These are phyloP conservation scores for Conopomorpha cramerella DNA, from an alignment of 1,140 invertebrate species.

Conservation along the genomic window DNA sequence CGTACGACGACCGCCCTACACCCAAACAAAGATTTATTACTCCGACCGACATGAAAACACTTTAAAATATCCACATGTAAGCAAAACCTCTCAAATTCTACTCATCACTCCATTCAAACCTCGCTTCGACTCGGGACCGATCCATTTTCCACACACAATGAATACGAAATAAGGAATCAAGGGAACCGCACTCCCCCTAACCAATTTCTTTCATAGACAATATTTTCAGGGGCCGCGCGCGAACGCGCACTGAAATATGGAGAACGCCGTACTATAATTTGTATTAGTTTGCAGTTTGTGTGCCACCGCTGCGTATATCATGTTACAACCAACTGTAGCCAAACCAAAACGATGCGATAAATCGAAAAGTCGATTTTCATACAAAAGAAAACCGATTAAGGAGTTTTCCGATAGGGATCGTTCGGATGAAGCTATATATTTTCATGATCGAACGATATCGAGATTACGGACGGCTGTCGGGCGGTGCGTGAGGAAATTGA, in stretches of 20 bases:
- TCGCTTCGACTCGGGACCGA: slow-evolving; percentile 17
- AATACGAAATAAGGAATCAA: slow-evolving; percentile 56
- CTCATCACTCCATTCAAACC: slow-evolving; percentile 5
- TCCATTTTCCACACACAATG: slow-evolving; percentile 43
- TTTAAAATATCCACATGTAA: no score
- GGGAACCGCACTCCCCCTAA: slow-evolving; percentile 36
- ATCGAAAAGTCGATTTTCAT: slow-evolving; percentile 57
- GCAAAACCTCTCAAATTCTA: slow-evolving; percentile 11
- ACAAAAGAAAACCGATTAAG: slow-evolving; percentile 61
- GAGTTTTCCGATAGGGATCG: slow-evolving; percentile 55
- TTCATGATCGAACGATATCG: slow-evolving; percentile 53
- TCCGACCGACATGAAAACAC: background rate
- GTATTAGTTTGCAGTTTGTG: slow-evolving; percentile 47
- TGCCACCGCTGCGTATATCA: slow-evolving; percentile 36
- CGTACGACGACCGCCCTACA: slow-evolving; percentile 20
- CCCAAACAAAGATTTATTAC: slow-evolving; percentile 13
- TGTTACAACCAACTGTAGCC: slow-evolving; percentile 35
- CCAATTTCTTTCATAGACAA: slow-evolving; percentile 48
- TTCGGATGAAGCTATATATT: slow-evolving; percentile 57
- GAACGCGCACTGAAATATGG: slow-evolving; percentile 26
- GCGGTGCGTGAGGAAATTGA: slow-evolving; percentile 49
- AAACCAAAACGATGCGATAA: slow-evolving; percentile 52
- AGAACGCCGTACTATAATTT: slow-evolving; percentile 30
- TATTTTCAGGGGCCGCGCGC: slow-evolving; percentile 28
- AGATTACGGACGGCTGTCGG: slow-evolving; percentile 46